Evolutionary conservation across 2,888 invertebrate species (phyloP).

Genomic region (Hartigia nigra): DNA sequence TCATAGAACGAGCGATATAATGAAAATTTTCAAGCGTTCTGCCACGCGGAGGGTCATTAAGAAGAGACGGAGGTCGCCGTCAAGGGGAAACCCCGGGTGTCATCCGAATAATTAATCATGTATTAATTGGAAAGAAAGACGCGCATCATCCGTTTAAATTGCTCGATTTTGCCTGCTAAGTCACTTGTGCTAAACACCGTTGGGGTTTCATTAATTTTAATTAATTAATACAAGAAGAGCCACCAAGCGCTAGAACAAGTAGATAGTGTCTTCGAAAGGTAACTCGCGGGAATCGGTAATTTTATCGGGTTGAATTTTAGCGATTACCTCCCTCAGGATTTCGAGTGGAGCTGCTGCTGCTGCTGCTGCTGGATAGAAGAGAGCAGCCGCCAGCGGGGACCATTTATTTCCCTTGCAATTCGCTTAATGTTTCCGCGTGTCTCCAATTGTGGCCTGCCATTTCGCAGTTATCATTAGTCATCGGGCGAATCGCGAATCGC

Average conservation of each 20-base stretch:
- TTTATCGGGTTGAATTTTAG: not conserved
- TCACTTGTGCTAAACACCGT: constrained; percentile 20
- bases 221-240: constrained; percentile 49
- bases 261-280: not conserved
- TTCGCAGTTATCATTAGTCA: not conserved
- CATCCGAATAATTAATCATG: constrained; percentile 60
- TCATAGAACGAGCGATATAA: constrained; percentile 34
- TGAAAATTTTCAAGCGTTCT: not conserved
- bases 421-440: not conserved
- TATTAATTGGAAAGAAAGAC: constrained; percentile 62
- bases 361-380: not conserved
- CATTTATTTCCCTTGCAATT: not conserved
- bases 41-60: not conserved
- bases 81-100: constrained; percentile 40
- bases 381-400: not conserved
- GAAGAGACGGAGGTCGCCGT: not conserved
- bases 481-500: not conserved
- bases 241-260: not conserved
- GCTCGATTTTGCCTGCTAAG: constrained; percentile 38
- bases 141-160: constrained; percentile 54
- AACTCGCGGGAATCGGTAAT: not conserved
- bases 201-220: constrained; percentile 52
- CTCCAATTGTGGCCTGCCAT: not conserved
- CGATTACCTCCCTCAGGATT: not conserved
- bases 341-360: not conserved